Conservation (phyloP, 2,113 vertebrate species). For the Sciurus niger region DNA sequence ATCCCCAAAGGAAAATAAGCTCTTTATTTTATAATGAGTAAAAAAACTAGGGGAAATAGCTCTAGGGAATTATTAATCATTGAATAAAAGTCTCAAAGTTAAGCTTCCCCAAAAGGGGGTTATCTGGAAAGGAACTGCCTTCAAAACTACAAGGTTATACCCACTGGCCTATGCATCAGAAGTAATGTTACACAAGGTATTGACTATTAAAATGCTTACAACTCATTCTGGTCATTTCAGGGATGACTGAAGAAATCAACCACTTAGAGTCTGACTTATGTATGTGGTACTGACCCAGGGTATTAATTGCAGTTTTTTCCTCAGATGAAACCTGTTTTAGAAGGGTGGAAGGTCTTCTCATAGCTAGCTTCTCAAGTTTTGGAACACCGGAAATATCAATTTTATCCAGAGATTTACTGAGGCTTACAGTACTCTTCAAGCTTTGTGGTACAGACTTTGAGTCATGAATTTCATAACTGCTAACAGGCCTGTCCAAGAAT, state of each 20-base stretch:
- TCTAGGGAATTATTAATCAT: not conserved
- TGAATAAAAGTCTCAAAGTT: constrained; percentile 26
- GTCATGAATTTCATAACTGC: constrained; percentile 31
- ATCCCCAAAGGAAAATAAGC: constrained; percentile 38
- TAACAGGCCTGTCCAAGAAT: not conserved
- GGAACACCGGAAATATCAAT: not conserved
- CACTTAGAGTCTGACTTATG: not conserved
- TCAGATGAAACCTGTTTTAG: constrained; percentile 48
- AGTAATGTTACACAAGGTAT: not conserved
- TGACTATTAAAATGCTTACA: constrained; percentile 3
- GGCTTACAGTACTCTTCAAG: constrained; percentile 27
- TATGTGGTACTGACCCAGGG: constrained; percentile 67
- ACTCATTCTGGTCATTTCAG: not conserved
- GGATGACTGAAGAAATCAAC: not conserved
- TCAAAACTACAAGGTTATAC: not conserved
- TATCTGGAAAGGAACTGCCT: not conserved
- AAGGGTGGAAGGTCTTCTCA: not conserved
- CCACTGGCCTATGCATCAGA: not conserved
- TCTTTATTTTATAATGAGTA: not conserved
- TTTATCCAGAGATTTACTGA: constrained; percentile 56
- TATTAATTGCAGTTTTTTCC: not conserved
- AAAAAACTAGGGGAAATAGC: not conserved
- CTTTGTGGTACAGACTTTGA: constrained; percentile 46
- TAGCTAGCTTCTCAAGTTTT: not conserved
- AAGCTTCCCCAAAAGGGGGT: not conserved